These are phyloP conservation scores for Oncorhynchus mykiss DNA, from an alignment of 2,113 vertebrate genomes.

Conservation along the genomic window DNA sequence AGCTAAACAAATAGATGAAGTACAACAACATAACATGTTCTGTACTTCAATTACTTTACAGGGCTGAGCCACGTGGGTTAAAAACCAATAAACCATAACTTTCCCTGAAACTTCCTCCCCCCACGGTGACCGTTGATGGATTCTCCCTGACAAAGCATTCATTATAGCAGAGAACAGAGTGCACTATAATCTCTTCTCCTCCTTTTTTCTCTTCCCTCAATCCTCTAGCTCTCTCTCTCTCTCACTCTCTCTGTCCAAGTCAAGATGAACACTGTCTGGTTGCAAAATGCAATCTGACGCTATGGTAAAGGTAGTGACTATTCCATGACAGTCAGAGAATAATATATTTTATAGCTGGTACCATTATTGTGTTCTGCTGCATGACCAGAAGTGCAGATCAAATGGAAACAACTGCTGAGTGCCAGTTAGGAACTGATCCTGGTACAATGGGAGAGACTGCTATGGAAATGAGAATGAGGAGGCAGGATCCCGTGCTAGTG, in stretches of 20 bases:
- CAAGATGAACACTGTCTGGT: slow-evolving; percentile 69
- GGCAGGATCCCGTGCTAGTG: slow-evolving; percentile 55
- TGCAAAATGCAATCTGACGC: slow-evolving; percentile 43
- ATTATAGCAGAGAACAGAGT: slow-evolving; percentile 84
- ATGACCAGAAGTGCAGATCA: slow-evolving; percentile 60
- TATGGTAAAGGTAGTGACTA: slow-evolving; percentile 38
- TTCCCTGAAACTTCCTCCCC: slow-evolving; percentile 87
- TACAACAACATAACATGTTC: slow-evolving; percentile 85
- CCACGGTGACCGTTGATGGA: slow-evolving; percentile 84
- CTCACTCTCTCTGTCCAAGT: slow-evolving; percentile 68
- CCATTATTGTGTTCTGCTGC: slow-evolving; percentile 41
- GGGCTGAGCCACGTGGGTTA: slow-evolving; percentile 85
- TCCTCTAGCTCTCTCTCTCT: slow-evolving; percentile 43
- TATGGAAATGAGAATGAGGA: slow-evolving; percentile 54
- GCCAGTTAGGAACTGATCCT: slow-evolving; percentile 60
- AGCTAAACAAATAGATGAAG: slow-evolving; percentile 82
- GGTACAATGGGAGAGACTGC: slow-evolving; percentile 49
- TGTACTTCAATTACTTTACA: slow-evolving; percentile 90
- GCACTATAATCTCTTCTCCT: slow-evolving; percentile 71
- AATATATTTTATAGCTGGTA: slow-evolving; percentile 53
- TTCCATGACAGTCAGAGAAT: slow-evolving; percentile 57
- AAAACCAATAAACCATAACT: slow-evolving; percentile 90
- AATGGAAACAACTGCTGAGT: slow-evolving; percentile 69
- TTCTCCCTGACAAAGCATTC: slow-evolving; percentile 85
- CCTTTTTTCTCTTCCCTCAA: slow-evolving; percentile 58